Percentiles rank a stretch among this genome's conserved stretches.
Evolutionary conservation across 2,113 vertebrate species (phyloP).

Genomic region (Corythornis madagascariensis): DNA sequence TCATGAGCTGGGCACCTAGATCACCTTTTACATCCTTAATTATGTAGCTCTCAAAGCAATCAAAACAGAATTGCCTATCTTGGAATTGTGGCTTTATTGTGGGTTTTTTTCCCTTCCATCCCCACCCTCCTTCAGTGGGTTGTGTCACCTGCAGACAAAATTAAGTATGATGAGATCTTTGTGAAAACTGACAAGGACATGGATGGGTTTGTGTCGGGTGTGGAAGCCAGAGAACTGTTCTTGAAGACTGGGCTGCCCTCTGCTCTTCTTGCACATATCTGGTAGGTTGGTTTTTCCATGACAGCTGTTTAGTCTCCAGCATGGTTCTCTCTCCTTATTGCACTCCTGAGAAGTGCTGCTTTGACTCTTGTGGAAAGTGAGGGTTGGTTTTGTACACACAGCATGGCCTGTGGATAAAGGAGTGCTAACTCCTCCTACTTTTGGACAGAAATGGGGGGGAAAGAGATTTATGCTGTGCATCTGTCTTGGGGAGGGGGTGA

Average conservation of each 20-base stretch:
- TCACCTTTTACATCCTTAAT: neutral
- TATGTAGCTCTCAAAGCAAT: neutral
- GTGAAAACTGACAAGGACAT: conserved; percentile 92
- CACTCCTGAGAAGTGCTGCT: neutral
- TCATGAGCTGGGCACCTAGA: neutral
- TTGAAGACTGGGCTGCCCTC: conserved; percentile 94
- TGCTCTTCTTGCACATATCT: conserved; percentile 91
- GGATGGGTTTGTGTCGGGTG: conserved; percentile 96
- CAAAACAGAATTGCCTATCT: neutral
- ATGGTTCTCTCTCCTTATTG: neutral
- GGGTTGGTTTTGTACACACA: neutral
- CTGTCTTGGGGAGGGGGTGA: neutral
- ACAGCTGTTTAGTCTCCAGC: neutral
- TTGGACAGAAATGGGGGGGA: neutral
- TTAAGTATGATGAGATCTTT: conserved; percentile 95
- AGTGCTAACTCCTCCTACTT: neutral
- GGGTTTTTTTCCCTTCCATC: neutral
- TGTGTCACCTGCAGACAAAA: conserved; percentile 89
- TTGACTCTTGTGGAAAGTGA: neutral
- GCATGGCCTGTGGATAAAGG: neutral
- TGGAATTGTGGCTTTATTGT: neutral
- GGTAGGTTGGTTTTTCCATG: conserved; percentile 82
- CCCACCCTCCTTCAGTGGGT: conserved; percentile 83
- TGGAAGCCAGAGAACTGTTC: conserved; percentile 95
- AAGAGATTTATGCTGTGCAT: neutral